Evolutionary conservation across 2,113 vertebrate species (phyloP), one percentile per base, ranked within the genome.

Genomic region (Ascaphus truei): DNA sequence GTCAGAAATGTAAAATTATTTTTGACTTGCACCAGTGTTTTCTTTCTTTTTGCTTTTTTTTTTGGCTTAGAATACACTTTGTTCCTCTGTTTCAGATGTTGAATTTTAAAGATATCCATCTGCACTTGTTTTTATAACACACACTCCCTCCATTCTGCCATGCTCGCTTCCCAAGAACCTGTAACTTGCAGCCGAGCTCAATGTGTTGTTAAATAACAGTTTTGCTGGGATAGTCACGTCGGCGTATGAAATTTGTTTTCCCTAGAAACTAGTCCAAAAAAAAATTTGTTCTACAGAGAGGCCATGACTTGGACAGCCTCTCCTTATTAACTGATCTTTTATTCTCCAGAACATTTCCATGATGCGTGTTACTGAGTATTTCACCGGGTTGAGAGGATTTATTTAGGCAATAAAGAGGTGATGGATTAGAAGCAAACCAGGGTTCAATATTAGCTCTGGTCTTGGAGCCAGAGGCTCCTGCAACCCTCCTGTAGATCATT

Each of bases 341-440:
- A 39, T 53, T 52, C 30, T 64, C 15, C 39, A 29, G 23, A 64
- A 39, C 3, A 25, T 27, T 53, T 52, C 16, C 33, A 20, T 64
- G 30, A 26, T 37, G 23, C 52, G 33, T 37, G 33, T 20, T 27
- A n/a, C n/a, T 1, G 23, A 52, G 48, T 16, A 29, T 52, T 53
- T 52, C 33, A 20, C 31, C 33, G 22, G 52, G 62, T 52, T 30
- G 34, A 52, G 61, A 65, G 62, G 50, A 55, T 66, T 55, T 55
- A 29, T 30, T 55, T 55, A 43, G 63, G 36, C 34, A 50, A 53
- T 66, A 55, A 66, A 66, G 50, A 55, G 63, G 50, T 66, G 51
- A 55, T 66, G 63, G 63, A 66, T 66, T 55, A 31, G 63, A 50
- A 55, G 63, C 50, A 43, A 66, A 66, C 27, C 53, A 43, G 33